Evolutionary conservation across 2,888 invertebrate genomes (phyloP), one percentile per base, ranked within the genome.

Genomic region (Eupeodes latifasciatus): DNA sequence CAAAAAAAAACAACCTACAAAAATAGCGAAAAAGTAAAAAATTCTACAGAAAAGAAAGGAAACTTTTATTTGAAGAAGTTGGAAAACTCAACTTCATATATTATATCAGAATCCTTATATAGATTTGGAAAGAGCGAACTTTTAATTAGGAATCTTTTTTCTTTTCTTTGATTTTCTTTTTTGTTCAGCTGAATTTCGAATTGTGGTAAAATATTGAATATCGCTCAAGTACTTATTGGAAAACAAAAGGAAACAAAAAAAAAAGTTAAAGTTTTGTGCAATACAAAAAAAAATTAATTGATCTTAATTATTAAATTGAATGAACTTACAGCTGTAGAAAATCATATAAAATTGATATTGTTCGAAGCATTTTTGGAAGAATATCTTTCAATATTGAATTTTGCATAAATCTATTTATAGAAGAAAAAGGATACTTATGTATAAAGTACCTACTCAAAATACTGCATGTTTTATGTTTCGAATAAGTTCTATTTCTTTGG

Each of bases 101-200:
- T 19, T 36, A 12, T 36, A 49, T 49, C 14, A 62, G 14, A 55
- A 78, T 36, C 14, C 34, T 2, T 55, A 19, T 34, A 27, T 5
- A 12, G 14, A 47, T 27, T 66, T 66, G 59, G 36, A 77, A 72
- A 75, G 55, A 86, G 81, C 74, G 55, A 86, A 85, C 74, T 86
- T 86, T 86, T 86, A 86, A 86, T 86, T 86, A 79, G 67, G 69
- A 78, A 79, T 82, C 69, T 75, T 34, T 27, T 27, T 27, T 27
- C 27, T 27, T 27, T 27, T 27, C 27, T 27, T 27, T 27, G 27
- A 27, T 27, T 74, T 34, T 64, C 5, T 40, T 44, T 10, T 66
- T 5, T 3, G 14, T 27, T 27, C 40, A 40, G 16, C 62, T 64
- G 44, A 44, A n/a, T 55, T 75, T 44, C 66, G 53, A 76, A 36